These are phyloP conservation scores for Asteroscopus sphinx DNA, from an alignment of 2,888 invertebrate genomes.

Conservation along the genomic window DNA sequence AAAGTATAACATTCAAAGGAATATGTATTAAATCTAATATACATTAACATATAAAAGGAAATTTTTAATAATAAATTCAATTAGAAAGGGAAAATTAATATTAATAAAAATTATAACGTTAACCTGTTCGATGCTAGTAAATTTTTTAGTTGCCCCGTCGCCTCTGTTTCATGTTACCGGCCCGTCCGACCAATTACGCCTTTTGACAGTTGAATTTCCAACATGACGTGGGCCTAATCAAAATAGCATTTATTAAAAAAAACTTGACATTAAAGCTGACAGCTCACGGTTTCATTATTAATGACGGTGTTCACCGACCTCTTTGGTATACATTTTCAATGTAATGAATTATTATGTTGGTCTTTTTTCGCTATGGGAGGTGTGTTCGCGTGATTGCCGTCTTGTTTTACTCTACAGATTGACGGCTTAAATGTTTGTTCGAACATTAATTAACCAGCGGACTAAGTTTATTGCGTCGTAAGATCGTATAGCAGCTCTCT, in stretches of 20 bases:
- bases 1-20: constrained; percentile 52
- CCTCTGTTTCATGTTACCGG: constrained; percentile 73
- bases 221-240: constrained; percentile 91
- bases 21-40: constrained; percentile 35
- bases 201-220: constrained; percentile 90
- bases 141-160: constrained; percentile 53
- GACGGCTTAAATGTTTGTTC: constrained; percentile 83
- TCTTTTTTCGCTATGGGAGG: constrained; percentile 75
- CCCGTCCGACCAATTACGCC: constrained; percentile 87
- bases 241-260: constrained; percentile 89
- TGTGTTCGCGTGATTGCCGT: constrained; percentile 76
- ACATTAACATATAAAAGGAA: constrained; percentile 25
- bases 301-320: constrained; percentile 76
- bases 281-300: constrained; percentile 88
- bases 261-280: constrained; percentile 87
- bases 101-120: constrained; percentile 30
- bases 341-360: constrained; percentile 83
- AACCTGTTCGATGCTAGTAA: constrained; percentile 30
- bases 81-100: constrained; percentile 42
- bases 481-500: constrained; percentile 70
- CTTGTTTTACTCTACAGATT: constrained; percentile 81
- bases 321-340: constrained; percentile 76
- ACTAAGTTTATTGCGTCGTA: constrained; percentile 75
- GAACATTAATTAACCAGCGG: constrained; percentile 84
- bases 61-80: constrained; percentile 24